Conservation (phyloP, 2,888 invertebrate species). For the Rhyacophila evoluta region DNA sequence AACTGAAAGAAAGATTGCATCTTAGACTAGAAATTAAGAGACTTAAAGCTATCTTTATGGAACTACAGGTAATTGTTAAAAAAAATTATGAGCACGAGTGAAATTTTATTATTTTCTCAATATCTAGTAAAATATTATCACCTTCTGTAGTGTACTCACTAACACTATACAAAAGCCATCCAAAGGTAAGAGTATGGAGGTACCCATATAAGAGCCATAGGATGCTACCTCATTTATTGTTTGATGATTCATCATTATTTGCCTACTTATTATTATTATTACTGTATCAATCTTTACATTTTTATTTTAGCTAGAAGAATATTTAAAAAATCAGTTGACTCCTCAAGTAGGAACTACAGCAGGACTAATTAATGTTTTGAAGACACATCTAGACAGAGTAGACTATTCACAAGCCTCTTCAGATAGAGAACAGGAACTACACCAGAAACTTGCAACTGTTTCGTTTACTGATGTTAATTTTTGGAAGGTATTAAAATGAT, state of each 20-base stretch:
- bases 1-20: constrained; percentile 47
- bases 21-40: constrained; percentile 45
- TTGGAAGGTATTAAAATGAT: constrained; percentile 46
- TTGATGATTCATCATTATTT: too few species aligned
- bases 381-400: constrained; percentile 3
- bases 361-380: constrained; percentile 32
- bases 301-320: constrained; percentile 40
- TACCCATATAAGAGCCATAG: too few species aligned
- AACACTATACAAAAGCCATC: too few species aligned
- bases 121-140: too few species aligned
- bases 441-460: constrained; percentile 30
- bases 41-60: constrained; percentile 41
- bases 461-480: constrained; percentile 40
- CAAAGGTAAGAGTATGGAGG: too few species aligned
- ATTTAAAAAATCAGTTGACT: constrained; percentile 30
- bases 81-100: too few species aligned
- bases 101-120: too few species aligned
- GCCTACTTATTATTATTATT: too few species aligned
- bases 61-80: constrained; percentile 49
- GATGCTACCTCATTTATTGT: too few species aligned
- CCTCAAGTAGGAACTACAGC: constrained; percentile 41
- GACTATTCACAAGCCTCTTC: constrained; percentile 23
- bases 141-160: too few species aligned
- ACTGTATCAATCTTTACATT: too few species aligned
- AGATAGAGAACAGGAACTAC: constrained; percentile 20